These are phyloP conservation scores for Meriones unguiculatus DNA, from an alignment of 2,113 vertebrate species.

Conservation along the genomic window DNA sequence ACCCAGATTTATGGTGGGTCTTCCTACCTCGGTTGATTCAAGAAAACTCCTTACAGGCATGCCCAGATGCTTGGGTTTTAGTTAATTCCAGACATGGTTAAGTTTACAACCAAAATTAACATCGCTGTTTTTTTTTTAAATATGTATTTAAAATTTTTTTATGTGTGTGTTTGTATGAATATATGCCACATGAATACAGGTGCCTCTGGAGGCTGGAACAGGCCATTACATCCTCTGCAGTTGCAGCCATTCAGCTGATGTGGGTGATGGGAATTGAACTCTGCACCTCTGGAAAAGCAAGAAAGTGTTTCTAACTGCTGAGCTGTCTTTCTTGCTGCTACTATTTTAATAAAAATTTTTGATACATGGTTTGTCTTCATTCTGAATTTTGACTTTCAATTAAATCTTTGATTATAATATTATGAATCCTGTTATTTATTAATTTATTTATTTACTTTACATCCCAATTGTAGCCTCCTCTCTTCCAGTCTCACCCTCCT, in stretches of 20 bases:
- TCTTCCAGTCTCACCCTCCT: too few species aligned
- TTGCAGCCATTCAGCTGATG: background rate
- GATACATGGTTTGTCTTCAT: background rate
- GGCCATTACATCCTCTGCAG: too few species aligned
- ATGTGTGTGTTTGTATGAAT: background rate
- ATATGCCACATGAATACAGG: background rate
- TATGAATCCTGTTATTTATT: background rate
- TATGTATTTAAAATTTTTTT: background rate
- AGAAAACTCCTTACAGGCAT: background rate
- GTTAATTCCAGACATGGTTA: background rate
- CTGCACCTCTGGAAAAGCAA: background rate
- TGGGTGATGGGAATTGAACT: background rate
- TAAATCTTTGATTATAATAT: slow-evolving; percentile 8
- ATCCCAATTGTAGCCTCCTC: too few species aligned
- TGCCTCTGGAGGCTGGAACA: background rate
- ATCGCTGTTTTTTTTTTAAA: background rate
- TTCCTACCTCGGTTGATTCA: background rate
- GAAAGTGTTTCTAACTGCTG: background rate
- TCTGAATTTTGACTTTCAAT: slow-evolving; percentile 46
- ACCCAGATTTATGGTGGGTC: background rate
- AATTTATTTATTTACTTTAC: too few species aligned
- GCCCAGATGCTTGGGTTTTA: background rate
- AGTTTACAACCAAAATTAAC: background rate
- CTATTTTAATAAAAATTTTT: slow-evolving; percentile 14
- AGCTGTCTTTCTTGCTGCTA: background rate